Conservation (phyloP, 2,888 invertebrate species). For the Digitonthophagus gazella region DNA sequence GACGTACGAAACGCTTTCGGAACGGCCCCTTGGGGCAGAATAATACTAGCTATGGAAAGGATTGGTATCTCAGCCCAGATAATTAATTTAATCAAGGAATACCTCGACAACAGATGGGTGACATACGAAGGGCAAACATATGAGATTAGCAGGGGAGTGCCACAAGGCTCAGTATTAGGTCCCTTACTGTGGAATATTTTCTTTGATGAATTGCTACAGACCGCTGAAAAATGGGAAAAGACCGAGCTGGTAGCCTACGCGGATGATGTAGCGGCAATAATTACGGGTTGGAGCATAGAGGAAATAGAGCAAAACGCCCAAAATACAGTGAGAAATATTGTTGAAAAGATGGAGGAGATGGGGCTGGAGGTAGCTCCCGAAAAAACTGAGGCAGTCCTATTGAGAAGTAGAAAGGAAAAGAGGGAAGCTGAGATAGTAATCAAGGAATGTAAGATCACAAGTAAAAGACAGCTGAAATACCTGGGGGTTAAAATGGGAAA, state of each 20-base stretch:
- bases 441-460: no score
- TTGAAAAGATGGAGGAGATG: background rate
- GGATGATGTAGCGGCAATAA: constrained; percentile 13
- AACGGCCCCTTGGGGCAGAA: background rate
- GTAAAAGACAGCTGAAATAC: no score
- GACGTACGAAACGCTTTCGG: constrained; percentile 9
- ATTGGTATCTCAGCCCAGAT: background rate
- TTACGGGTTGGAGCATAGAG: background rate
- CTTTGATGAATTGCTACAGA: background rate
- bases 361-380: background rate
- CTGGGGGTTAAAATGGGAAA: no score
- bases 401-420: background rate
- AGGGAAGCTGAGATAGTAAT: no score
- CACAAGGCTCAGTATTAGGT: constrained; percentile 17
- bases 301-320: background rate
- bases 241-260: constrained; percentile 1
- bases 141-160: constrained; percentile 8
- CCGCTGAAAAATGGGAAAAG: no score
- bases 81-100: background rate
- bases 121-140: background rate
- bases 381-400: background rate
- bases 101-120: background rate
- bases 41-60: background rate
- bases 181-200: background rate
- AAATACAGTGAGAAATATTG: background rate